Base-by-base conservation (phyloP, 1,140 invertebrate species). In the Paracyclopina nana region DNA sequence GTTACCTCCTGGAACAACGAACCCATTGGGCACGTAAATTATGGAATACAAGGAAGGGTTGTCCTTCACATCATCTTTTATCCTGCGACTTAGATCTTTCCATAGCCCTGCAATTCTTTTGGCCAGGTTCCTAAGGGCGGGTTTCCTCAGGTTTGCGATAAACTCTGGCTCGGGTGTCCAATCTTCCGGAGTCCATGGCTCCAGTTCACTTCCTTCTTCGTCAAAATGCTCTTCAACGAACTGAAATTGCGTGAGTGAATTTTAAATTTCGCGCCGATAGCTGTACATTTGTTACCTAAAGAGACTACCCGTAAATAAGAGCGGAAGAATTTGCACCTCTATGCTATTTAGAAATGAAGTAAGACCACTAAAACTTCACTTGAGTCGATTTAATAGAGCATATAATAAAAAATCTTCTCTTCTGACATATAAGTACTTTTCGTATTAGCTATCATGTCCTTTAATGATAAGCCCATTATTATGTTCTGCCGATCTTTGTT, bases 11-110 rank as follows among this genome's bases (percentile, higher is more conserved):
- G 43, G 25, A 31, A 24, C 43, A 14, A 45, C 20, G 14, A 45
- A 45, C 14, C 43, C 20, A 45, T 38, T 38, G 34, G 34, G 34
- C 2, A 38, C 34, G 20, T 38, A 38, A 38, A 38, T 38, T 38
- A 38, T 38, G 14, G 34, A 38, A 20, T 38, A 38, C 5, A 38
- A 20, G 14, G 14, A 20, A 38, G 34, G 34, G 34, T 38, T 38
- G n/a, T 38, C 34, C 8, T 20, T n/a, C 14, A 38, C 34, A 3
- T 38, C 34, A 9, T 38, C 34, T 20, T 38, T 38, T n/a, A 38
- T 38, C 9, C 34, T n/a, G 14, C 34, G 34, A 9, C 34, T 38
- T 5, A 38, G 34, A 9, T 38, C 34, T 8, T 38, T 38, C 34
- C 34, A 38, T 20, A 38, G 20, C 20, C 34, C 34, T 16, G 14